Conservation (phyloP, 1,140 invertebrate genomes). For the Camponotus floridanus region DNA sequence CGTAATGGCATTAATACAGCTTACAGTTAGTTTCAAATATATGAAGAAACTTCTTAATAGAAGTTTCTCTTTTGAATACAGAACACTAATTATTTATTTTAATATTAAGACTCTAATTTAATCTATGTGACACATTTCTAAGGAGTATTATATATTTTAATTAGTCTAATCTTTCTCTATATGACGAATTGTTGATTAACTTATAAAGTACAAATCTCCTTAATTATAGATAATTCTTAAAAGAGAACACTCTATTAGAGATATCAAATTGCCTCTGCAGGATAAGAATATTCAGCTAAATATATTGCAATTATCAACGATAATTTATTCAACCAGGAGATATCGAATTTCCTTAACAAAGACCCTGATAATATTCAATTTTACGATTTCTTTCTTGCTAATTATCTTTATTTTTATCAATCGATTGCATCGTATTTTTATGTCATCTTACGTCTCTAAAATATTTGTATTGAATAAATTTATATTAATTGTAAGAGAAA, state of each 20-base stretch:
- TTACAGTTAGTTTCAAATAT: background rate
- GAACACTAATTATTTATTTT: background rate
- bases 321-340: constrained; percentile 35
- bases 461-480: constrained; percentile 7
- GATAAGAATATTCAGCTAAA: background rate
- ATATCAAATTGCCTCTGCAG: background rate
- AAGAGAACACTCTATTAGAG: background rate
- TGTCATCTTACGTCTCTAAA: background rate
- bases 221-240: background rate
- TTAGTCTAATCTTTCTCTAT: background rate
- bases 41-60: background rate
- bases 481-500: background rate
- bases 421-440: background rate
- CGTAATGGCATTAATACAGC: background rate
- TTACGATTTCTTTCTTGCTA: background rate
- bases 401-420: background rate
- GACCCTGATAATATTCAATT: background rate
- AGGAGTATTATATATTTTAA: background rate
- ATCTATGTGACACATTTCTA: background rate
- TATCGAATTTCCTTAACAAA: constrained; percentile 18
- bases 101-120: background rate
- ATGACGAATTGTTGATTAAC: background rate
- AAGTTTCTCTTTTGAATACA: background rate
- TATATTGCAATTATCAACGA: background rate
- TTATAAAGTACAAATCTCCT: background rate